Evolutionary conservation across 2,888 invertebrate species (phyloP), one percentile per base, ranked within the genome.

Genomic region (Polymixis flavicincta): DNA sequence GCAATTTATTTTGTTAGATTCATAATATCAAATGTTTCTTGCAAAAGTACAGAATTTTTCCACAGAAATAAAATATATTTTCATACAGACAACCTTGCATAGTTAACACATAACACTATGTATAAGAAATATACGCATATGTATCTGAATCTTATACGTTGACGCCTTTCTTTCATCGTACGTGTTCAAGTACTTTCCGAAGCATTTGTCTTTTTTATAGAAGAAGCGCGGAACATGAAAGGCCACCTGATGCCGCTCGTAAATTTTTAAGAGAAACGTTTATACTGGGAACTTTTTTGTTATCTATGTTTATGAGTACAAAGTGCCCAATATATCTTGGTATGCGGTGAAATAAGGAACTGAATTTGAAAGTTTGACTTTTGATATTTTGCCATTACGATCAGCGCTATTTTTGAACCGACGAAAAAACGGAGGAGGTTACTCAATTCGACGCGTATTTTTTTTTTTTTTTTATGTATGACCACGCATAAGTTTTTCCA

Each of bases 201-300:
- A 72, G 72, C 68, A 69, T 85, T 81, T 80, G 63, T 73, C 68
- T 45, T 77, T 76, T 82, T 82, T 82, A 76, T 82, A 71, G 48
- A 64, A 72, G 66, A 71, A 72, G 22, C 71, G 57, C 7, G 54
- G 59, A 57, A 73, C 66, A 79, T 76, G 78, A 79, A 78, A 72
- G 57, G 64, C 79, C 85, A 86, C 77, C 84, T 87, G 86, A 76
- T 81, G 71, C 74, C 50, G 54, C 48, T 79, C 84, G 69, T 86
- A 80, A 87, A 87, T 87, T 79, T 87, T 80, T 66, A 83, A 81
- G 71, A 71, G 78, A 59, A 71, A 25, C 77, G 64, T 83, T 87
- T 69, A 79, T 71, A 64, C 6, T 67, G 48, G 37, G 13, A 73
- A 64, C 45, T 63, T 68, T 81, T 72, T 78, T 73, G 57, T 63